A percentile compares a stretch with the other conserved stretches of the same genome.
phyloP scores from a whole-genome alignment of 2,888 invertebrate species.

The Arctia plantaginis region DNA sequence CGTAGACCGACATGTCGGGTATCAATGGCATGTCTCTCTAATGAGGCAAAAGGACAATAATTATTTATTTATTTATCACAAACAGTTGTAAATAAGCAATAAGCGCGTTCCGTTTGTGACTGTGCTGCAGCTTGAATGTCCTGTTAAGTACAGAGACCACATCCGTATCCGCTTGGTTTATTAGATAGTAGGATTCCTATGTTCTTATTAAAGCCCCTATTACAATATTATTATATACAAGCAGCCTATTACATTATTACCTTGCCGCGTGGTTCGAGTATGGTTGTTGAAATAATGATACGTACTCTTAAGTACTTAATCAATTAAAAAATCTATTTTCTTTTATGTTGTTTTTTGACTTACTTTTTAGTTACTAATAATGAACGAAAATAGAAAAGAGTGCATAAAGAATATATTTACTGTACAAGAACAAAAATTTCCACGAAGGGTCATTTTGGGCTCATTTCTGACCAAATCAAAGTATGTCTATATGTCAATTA shows the following conservation, averaged over 20 bases:
- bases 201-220: constrained; percentile 34
- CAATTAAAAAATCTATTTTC: neutral
- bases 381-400: neutral
- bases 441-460: neutral
- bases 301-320: neutral
- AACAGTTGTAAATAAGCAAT: neutral
- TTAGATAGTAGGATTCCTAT: constrained; percentile 45
- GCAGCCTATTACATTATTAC: too few relatives aligned
- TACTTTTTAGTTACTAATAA: neutral
- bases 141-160: constrained; percentile 11
- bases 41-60: neutral
- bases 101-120: neutral
- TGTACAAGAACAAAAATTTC: neutral
- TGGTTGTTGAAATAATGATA: neutral
- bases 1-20: neutral
- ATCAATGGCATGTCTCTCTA: neutral
- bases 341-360: neutral
- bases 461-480: neutral
- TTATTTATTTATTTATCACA: neutral
- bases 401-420: neutral
- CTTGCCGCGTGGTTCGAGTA: neutral
- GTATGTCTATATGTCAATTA: constrained; percentile 4
- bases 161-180: constrained; percentile 45
- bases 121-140: neutral
- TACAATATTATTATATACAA: neutral